Conservation (phyloP, 2,113 vertebrate species). For the Picathartes gymnocephalus region DNA sequence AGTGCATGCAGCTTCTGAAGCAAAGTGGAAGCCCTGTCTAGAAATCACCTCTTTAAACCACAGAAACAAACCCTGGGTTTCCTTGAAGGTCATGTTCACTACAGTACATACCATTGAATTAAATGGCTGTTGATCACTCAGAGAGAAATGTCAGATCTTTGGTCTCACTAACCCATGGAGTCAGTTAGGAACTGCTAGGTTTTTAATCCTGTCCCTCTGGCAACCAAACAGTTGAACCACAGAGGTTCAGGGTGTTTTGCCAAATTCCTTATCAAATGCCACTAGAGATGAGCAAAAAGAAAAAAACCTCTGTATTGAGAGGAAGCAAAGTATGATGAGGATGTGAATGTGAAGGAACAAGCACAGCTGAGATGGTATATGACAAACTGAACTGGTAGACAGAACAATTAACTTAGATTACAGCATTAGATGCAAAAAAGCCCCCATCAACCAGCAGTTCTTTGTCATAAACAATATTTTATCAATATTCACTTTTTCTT, state of each 20-base stretch:
- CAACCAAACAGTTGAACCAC: conserved; percentile 25
- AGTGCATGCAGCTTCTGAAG: neutral
- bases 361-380: neutral
- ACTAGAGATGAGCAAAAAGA: neutral
- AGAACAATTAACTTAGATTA: neutral
- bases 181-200: conserved; percentile 65
- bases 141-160: conserved; percentile 34
- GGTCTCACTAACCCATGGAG: conserved; percentile 68
- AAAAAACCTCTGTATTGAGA: neutral
- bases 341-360: neutral
- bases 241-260: conserved; percentile 2
- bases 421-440: neutral
- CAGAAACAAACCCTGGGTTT: neutral
- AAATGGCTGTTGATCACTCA: conserved; percentile 47
- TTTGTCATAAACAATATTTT: neutral
- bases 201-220: conserved; percentile 74
- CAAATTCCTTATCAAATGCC: conserved; percentile 25
- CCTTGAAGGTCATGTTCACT: neutral
- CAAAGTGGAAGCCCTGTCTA: neutral
- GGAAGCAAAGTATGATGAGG: neutral
- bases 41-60: neutral
- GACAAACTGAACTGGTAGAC: neutral
- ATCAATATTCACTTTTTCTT: neutral
- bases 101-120: neutral
- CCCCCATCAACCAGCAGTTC: neutral